These are phyloP conservation scores for Montipora sp. DNA, from an alignment of 64 coral and sea anemone species.

Conservation along the genomic window DNA sequence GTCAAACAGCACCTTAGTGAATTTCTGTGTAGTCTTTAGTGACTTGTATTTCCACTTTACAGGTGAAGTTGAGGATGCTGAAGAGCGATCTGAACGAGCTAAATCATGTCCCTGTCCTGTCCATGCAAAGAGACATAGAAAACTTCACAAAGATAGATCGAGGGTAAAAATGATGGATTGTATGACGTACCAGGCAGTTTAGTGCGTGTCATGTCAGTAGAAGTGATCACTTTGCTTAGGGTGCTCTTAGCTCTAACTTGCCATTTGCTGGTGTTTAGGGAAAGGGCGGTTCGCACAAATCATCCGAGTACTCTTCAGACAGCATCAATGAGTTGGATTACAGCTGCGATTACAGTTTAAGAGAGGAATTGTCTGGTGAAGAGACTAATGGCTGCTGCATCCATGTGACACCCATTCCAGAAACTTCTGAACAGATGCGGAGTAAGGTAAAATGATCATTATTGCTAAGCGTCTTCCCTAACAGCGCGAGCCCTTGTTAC, in stretches of 20 bases:
- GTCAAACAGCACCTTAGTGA: not conserved
- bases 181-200: too few species aligned
- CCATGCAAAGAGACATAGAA: conserved; percentile 50
- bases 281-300: not conserved
- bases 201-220: too few species aligned
- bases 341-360: conserved; percentile 70
- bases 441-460: conserved; percentile 66
- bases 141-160: conserved; percentile 2
- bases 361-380: conserved; percentile 69
- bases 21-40: too few species aligned
- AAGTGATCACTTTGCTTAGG: too few species aligned
- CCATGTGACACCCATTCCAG: conserved; percentile 74
- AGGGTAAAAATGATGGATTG: not conserved
- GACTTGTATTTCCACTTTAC: not conserved
- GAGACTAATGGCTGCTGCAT: conserved; percentile 80
- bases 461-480: too few species aligned
- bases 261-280: not conserved
- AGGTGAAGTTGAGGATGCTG: conserved; percentile 82
- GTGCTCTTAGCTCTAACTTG: too few species aligned
- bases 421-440: conserved; percentile 73
- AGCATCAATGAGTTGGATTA: conserved; percentile 76
- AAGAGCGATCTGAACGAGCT: conserved; percentile 42
- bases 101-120: conserved; percentile 65
- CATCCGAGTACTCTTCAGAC: conserved; percentile 10
- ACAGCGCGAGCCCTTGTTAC: too few species aligned